Conservation (phyloP, 2,888 invertebrate genomes). For the Dryobotodes eremita region DNA sequence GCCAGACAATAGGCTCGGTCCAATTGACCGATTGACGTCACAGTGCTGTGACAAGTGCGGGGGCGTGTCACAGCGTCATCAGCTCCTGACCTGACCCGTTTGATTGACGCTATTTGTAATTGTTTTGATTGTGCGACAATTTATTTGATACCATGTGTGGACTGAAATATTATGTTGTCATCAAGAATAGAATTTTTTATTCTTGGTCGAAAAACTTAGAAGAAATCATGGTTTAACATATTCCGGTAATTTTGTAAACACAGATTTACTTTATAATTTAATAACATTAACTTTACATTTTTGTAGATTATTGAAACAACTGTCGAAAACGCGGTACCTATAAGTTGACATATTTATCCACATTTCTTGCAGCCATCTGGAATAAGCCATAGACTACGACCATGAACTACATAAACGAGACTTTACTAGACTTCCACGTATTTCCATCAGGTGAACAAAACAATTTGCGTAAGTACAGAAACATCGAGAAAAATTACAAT, state of each 20-base stretch:
- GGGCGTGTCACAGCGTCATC: constrained; percentile 48
- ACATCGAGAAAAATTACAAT: constrained; percentile 40
- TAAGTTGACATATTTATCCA: background rate
- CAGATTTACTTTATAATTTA: background rate
- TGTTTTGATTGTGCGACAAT: constrained; percentile 33
- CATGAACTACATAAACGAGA: constrained; percentile 20
- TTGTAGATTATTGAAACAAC: background rate
- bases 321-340: background rate
- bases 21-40: constrained; percentile 56
- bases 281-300: too few relatives aligned
- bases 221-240: too few relatives aligned
- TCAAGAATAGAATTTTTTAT: too few relatives aligned
- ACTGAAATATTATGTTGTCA: background rate
- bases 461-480: constrained; percentile 58
- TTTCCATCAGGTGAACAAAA: constrained; percentile 34
- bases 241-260: background rate
- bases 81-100: constrained; percentile 49
- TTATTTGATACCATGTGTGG: constrained; percentile 10
- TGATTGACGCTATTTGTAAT: constrained; percentile 40
- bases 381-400: background rate
- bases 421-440: constrained; percentile 2
- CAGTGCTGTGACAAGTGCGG: constrained; percentile 18
- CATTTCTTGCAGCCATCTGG: background rate
- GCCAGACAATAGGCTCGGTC: constrained; percentile 17
- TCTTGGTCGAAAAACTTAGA: too few relatives aligned